These are phyloP conservation scores for Promerops cafer DNA, from an alignment of 2,113 vertebrate genomes.

Conservation along the genomic window DNA sequence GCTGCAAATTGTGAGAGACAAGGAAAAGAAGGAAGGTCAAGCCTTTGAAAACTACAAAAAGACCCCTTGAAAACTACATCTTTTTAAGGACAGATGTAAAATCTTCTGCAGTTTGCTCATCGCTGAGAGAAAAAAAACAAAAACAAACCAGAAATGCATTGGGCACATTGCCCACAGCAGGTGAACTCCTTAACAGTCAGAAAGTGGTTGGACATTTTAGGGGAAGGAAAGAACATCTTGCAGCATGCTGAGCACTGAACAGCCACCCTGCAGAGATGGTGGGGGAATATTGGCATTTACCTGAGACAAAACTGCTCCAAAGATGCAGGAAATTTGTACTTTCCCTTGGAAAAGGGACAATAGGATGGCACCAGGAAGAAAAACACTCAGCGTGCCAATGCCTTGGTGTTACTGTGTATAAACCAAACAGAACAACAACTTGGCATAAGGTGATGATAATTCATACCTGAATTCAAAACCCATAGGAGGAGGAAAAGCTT, in stretches of 20 bases:
- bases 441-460: neutral
- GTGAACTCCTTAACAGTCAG: neutral
- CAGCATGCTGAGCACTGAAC: neutral
- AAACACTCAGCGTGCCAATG: neutral
- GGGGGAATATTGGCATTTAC: neutral
- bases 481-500: neutral
- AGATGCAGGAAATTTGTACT: neutral
- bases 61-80: neutral
- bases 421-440: neutral
- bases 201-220: neutral
- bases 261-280: neutral
- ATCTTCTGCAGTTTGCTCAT: neutral
- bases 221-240: neutral
- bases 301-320: neutral
- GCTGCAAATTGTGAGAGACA: neutral
- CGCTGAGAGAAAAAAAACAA: neutral
- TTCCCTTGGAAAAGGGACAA: neutral
- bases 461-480: neutral
- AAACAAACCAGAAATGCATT: too few relatives aligned
- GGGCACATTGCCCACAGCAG: neutral
- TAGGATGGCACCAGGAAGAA: neutral
- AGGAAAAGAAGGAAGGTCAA: neutral
- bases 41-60: neutral
- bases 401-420: accelerated
- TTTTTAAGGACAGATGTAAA: neutral